Percentiles rank a stretch among this genome's conserved stretches.
These are phyloP conservation scores for Typhlichthys subterraneus DNA, from an alignment of 2,797 vertebrate genomes.

Conservation along the genomic window DNA sequence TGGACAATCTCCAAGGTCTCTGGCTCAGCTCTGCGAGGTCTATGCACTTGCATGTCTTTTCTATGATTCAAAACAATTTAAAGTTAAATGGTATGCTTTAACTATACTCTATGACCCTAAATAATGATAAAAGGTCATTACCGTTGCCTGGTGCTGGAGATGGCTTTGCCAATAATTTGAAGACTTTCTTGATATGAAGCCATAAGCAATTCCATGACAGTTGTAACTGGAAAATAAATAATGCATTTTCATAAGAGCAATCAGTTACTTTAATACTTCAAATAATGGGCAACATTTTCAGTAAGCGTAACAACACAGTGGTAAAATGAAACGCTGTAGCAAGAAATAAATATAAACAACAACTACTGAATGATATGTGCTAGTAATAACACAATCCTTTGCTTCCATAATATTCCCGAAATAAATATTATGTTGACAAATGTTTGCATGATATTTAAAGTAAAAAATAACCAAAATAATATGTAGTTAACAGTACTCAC, in stretches of 20 bases:
- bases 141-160: slow-evolving; percentile 59
- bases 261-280: too few relatives aligned
- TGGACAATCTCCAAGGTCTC: slow-evolving; percentile 70
- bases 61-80: slow-evolving; percentile 39
- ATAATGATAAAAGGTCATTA: slow-evolving; percentile 51
- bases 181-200: slow-evolving; percentile 68
- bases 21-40: slow-evolving; percentile 68
- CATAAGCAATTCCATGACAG: slow-evolving; percentile 53
- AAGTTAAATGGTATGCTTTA: neutral
- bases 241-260: too few relatives aligned
- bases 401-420: too few relatives aligned
- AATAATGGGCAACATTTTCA: too few relatives aligned
- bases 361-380: neutral
- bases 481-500: slow-evolving; percentile 47
- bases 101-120: neutral
- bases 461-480: neutral
- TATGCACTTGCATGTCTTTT: slow-evolving; percentile 57
- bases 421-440: too few relatives aligned
- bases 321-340: neutral
- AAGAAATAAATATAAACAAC: neutral
- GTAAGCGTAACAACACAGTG: neutral
- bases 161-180: slow-evolving; percentile 55
- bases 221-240: neutral
- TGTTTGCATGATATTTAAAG: neutral
- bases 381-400: too few relatives aligned